These are phyloP conservation scores for Scalopus aquaticus DNA, from an alignment of 2,113 vertebrate genomes.

Conservation along the genomic window DNA sequence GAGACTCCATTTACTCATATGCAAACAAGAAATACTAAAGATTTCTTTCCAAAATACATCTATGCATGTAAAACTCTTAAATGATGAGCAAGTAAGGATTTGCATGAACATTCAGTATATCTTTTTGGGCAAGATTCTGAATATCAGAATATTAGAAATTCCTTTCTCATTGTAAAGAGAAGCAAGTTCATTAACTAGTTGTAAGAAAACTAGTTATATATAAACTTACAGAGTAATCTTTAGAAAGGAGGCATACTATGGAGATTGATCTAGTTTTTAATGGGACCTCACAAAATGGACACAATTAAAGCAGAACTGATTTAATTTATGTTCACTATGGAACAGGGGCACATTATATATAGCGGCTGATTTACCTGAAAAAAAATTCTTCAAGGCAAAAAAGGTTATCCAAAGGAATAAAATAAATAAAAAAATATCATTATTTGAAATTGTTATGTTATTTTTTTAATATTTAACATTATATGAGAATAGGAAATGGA, in stretches of 20 bases:
- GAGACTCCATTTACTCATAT: background rate
- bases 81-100: background rate
- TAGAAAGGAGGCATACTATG: background rate
- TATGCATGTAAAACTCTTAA: background rate
- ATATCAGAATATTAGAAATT: background rate
- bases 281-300: background rate
- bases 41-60: background rate
- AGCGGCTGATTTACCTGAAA: background rate
- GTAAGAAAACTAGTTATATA: constrained; percentile 18
- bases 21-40: background rate
- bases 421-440: background rate
- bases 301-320: background rate
- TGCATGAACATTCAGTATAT: background rate
- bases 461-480: background rate
- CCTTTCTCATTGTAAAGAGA: background rate
- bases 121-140: background rate
- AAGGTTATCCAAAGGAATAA: background rate
- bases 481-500: background rate
- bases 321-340: background rate
- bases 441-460: background rate
- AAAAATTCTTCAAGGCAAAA: background rate
- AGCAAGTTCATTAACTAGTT: background rate
- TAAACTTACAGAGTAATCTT: constrained; percentile 32
- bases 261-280: background rate
- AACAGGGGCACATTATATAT: background rate